Percentiles rank a stretch among this genome's conserved stretches.
Conservation (phyloP, 1,140 invertebrate species). For the Anoplophora glabripennis region DNA sequence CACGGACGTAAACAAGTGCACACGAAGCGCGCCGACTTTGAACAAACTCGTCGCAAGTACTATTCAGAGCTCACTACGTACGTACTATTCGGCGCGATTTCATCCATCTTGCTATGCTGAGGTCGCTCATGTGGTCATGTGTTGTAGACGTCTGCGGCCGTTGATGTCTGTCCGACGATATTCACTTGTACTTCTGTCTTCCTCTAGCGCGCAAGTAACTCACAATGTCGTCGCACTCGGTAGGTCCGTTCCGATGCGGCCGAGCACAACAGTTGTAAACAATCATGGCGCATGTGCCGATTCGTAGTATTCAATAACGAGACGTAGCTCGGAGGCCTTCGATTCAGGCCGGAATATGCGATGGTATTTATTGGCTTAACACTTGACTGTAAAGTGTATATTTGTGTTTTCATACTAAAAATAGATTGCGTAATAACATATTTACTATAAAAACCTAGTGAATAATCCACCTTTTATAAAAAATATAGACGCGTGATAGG, state of each 20-base stretch:
- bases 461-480: no score
- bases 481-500: no score
- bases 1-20: neutral
- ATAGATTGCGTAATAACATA: no score
- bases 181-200: constrained; percentile 5
- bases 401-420: no score
- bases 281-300: constrained; percentile 48
- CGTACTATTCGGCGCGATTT: neutral
- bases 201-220: constrained; percentile 7
- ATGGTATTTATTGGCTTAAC: neutral
- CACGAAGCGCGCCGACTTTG: neutral
- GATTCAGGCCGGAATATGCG: neutral
- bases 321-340: constrained; percentile 6
- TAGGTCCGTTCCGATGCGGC: constrained; percentile 35
- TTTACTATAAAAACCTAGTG: no score
- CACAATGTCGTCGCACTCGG: constrained; percentile 12
- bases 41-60: neutral
- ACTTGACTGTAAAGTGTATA: no score
- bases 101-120: neutral
- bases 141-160: constrained; percentile 14
- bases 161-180: constrained; percentile 14
- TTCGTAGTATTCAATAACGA: constrained; percentile 42
- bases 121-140: constrained; percentile 12
- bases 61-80: neutral
- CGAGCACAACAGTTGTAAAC: constrained; percentile 48